phyloP scores from a whole-genome alignment of 2,888 invertebrate genomes.

The Synergus laeviventris region DNA sequence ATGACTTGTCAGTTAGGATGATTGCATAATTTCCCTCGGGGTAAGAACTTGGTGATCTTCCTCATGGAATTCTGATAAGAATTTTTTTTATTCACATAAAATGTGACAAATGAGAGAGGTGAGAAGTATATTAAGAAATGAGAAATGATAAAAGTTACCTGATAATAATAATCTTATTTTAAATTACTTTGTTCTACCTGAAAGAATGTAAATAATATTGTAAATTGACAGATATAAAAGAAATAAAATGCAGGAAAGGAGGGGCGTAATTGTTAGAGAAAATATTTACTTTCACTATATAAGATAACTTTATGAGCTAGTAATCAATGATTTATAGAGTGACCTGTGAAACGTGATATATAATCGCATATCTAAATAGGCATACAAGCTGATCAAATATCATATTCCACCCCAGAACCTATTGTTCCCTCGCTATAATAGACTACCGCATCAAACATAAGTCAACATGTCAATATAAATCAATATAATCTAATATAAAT shows the following conservation, averaged over 20 bases:
- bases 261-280: neutral
- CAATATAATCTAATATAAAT: neutral
- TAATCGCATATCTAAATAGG: neutral
- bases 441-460: neutral
- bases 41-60: no score
- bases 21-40: no score
- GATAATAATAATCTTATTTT: no score
- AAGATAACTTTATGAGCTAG: neutral
- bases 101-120: no score
- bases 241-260: neutral
- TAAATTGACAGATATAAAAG: no score
- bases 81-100: no score
- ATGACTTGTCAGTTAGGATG: no score
- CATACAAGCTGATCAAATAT: slow-evolving; percentile 19
- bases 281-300: neutral
- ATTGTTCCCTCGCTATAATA: neutral
- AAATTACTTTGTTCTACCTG: no score
- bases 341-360: neutral
- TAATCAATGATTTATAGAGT: neutral
- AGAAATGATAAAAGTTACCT: no score
- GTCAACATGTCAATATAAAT: neutral
- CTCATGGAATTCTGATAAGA: no score
- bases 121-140: no score
- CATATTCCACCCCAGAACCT: neutral
- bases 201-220: no score